Evolutionary conservation across 2,797 vertebrate genomes (phyloP).

Genomic region (Esox lucius): DNA sequence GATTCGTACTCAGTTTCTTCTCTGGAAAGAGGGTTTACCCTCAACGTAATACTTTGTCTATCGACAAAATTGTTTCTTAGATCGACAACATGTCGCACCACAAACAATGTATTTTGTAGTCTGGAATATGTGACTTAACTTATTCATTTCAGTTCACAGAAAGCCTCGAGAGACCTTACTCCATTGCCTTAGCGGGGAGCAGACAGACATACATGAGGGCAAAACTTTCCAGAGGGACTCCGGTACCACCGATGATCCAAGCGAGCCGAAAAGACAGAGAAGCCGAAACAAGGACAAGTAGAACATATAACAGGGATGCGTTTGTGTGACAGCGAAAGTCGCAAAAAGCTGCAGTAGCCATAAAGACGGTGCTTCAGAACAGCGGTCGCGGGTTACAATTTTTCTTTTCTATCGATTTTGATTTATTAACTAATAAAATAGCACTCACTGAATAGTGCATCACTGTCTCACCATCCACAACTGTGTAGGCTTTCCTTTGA

Average conservation of each 20-base stretch:
- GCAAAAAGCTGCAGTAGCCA: conserved; percentile 16
- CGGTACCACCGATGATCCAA: conserved; percentile 55
- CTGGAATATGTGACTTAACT: neutral
- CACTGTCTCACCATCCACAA: neutral
- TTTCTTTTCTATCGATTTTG: neutral
- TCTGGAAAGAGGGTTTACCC: conserved; percentile 67
- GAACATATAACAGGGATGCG: conserved; percentile 56
- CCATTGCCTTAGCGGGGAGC: conserved; percentile 48
- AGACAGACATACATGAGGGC: conserved; percentile 61
- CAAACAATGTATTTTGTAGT: too few species aligned
- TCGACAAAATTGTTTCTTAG: neutral
- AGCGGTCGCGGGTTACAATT: neutral
- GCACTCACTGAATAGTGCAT: too few species aligned
- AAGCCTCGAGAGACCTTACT: conserved; percentile 25
- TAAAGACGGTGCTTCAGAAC: neutral
- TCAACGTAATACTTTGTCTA: conserved; percentile 57
- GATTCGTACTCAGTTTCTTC: conserved; percentile 81
- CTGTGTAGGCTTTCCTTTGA: neutral
- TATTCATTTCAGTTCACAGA: conserved; percentile 32
- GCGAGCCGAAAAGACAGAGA: conserved; percentile 40
- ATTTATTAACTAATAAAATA: neutral
- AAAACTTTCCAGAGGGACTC: conserved; percentile 44
- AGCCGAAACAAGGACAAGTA: conserved; percentile 30
- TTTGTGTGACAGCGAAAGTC: conserved; percentile 53
- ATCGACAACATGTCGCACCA: neutral